These are phyloP conservation scores for Marisa cornuarietis DNA, from an alignment of 1,140 invertebrate species.

Conservation along the genomic window DNA sequence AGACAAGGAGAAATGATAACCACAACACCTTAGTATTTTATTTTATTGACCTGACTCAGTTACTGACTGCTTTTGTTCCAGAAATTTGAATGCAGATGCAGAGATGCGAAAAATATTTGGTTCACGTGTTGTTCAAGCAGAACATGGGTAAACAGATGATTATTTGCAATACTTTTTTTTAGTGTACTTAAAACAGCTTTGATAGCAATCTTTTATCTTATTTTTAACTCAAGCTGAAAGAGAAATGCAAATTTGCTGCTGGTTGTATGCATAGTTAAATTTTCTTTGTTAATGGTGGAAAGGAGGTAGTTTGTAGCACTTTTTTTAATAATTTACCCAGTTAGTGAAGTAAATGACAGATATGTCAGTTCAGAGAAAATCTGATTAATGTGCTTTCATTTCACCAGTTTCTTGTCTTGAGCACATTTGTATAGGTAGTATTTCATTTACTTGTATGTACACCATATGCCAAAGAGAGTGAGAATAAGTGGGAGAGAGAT, in stretches of 20 bases:
- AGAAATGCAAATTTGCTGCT: not conserved
- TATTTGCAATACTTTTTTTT: too few species aligned
- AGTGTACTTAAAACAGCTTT: not conserved
- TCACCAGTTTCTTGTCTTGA: too few species aligned
- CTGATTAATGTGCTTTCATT: too few species aligned
- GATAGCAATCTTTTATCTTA: not conserved
- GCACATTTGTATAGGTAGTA: too few species aligned
- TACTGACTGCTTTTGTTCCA: conserved; percentile 52
- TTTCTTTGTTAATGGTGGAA: too few species aligned
- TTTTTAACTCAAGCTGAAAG: not conserved
- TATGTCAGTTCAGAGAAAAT: too few species aligned
- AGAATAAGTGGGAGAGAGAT: too few species aligned
- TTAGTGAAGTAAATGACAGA: too few species aligned
- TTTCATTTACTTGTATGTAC: too few species aligned
- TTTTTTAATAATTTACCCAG: too few species aligned
- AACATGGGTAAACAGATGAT: conserved; percentile 69
- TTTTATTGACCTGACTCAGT: not conserved
- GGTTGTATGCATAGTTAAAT: not conserved
- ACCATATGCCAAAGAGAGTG: too few species aligned
- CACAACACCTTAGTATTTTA: not conserved
- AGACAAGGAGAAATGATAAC: conserved; percentile 10
- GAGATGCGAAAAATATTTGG: conserved; percentile 89
- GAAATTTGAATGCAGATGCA: conserved; percentile 83
- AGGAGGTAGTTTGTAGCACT: too few species aligned
- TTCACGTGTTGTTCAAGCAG: conserved; percentile 78